Conservation (phyloP, 2,113 vertebrate species). For the Channa argus region DNA sequence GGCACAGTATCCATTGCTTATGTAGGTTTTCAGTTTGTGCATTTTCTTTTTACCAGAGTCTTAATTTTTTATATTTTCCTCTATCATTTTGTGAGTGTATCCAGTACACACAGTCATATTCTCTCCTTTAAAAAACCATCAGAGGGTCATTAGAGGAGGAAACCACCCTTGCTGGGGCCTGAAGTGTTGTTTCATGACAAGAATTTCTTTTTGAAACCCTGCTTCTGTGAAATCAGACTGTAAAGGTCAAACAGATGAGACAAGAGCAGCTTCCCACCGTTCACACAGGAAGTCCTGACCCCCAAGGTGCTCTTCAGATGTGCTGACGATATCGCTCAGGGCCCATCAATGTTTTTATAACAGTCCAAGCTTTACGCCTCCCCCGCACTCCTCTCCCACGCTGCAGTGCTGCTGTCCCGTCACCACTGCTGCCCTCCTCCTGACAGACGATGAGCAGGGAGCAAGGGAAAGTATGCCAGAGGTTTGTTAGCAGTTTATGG, state of each 20-base stretch:
- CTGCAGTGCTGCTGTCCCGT: background rate
- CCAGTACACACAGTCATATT: too few species aligned
- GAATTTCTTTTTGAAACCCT: background rate
- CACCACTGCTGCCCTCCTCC: conserved; percentile 27
- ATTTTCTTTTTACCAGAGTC: too few species aligned
- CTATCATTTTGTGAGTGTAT: too few species aligned
- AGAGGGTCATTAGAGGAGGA: too few species aligned
- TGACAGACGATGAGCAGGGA: conserved; percentile 9
- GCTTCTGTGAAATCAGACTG: background rate
- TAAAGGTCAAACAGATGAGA: conserved; percentile 13
- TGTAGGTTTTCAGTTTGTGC: too few species aligned
- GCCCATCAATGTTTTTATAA: conserved; percentile 25
- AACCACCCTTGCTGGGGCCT: too few species aligned
- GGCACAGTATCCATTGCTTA: too few species aligned
- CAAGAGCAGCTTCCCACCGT: conserved; percentile 22
- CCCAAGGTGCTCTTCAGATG: conserved; percentile 19
- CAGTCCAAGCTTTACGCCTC: conserved; percentile 23
- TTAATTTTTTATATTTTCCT: too few species aligned
- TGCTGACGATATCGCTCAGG: background rate
- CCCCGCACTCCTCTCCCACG: conserved; percentile 23
- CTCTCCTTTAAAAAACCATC: too few species aligned
- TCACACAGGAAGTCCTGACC: conserved; percentile 47
- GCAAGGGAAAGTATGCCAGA: conserved; percentile 1
- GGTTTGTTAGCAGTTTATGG: background rate
- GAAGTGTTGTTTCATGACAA: background rate